Conservation (phyloP, 2,113 vertebrate species). For the Lepisosteus osseus region DNA sequence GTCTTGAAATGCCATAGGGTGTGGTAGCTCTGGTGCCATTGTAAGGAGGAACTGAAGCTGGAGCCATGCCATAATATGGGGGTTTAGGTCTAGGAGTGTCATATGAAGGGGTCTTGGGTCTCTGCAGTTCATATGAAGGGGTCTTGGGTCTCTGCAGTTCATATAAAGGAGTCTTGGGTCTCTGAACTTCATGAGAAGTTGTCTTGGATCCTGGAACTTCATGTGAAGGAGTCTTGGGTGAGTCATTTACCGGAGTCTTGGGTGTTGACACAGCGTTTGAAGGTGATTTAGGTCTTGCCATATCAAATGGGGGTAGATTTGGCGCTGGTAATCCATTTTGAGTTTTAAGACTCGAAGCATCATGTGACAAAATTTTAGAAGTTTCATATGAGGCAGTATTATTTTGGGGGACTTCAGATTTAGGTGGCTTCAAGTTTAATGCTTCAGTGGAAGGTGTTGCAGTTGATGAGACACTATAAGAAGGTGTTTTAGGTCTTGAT, state of each 20-base stretch:
- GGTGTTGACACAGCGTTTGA: slow-evolving; percentile 37
- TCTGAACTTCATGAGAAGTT: slow-evolving; percentile 47
- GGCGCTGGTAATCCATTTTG: slow-evolving; percentile 41
- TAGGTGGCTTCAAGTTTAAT: slow-evolving; percentile 21
- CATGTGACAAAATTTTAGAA: slow-evolving; percentile 20
- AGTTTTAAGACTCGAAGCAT: slow-evolving; percentile 28
- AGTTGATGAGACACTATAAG: slow-evolving; percentile 22
- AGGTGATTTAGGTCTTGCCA: slow-evolving; percentile 18
- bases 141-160: slow-evolving; percentile 53
- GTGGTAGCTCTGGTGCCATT: slow-evolving; percentile 51
- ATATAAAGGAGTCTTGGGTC: slow-evolving; percentile 50
- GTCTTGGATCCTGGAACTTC: slow-evolving; percentile 27
- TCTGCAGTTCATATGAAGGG: slow-evolving; percentile 42
- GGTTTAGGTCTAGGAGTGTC: slow-evolving; percentile 45
- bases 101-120: slow-evolving; percentile 50
- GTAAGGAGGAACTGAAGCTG: slow-evolving; percentile 56
- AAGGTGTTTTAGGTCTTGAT: slow-evolving; percentile 19
- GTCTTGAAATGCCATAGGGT: slow-evolving; percentile 32
- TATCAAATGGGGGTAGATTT: slow-evolving; percentile 27
- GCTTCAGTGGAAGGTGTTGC: slow-evolving; percentile 15
- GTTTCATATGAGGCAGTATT: slow-evolving; percentile 17
- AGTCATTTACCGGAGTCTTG: slow-evolving; percentile 34
- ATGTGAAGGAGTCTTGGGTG: slow-evolving; percentile 41
- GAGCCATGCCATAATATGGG: slow-evolving; percentile 64
- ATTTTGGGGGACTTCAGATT: slow-evolving; percentile 13